Evolutionary conservation across 2,113 vertebrate species (phyloP).

Genomic region (Helogale parvula): DNA sequence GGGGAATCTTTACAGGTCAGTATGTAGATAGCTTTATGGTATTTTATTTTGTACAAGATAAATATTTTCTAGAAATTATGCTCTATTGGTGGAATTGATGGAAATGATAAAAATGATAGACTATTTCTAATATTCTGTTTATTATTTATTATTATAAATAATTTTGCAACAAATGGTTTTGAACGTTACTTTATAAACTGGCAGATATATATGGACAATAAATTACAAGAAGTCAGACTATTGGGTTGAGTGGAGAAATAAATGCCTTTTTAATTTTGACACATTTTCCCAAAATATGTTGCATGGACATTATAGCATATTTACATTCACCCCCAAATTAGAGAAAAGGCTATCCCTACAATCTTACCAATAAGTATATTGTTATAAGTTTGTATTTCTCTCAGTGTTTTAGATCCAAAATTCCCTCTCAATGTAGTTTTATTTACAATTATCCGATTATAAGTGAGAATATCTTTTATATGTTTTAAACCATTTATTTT

Average conservation of each 20-base stretch:
- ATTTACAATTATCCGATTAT: background rate
- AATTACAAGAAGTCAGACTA: background rate
- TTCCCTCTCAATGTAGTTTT: background rate
- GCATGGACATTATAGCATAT: background rate
- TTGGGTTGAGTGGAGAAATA: background rate
- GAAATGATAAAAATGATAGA: background rate
- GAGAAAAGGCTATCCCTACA: background rate
- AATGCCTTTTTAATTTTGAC: background rate
- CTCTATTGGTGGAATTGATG: background rate
- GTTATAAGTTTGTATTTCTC: background rate
- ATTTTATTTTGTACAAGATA: background rate
- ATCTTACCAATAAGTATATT: background rate
- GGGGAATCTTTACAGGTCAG: background rate
- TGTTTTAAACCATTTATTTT: background rate
- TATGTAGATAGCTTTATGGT: background rate
- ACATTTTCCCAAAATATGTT: background rate
- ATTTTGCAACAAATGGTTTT: background rate
- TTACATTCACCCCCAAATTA: background rate
- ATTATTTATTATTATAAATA: background rate
- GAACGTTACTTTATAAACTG: background rate
- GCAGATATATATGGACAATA: background rate
- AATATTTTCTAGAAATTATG: background rate
- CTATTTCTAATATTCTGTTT: background rate
- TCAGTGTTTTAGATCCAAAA: background rate
- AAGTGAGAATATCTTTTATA: background rate